These are phyloP conservation scores for Fukomys damarensis DNA, from an alignment of 2,113 vertebrate genomes.

Conservation along the genomic window DNA sequence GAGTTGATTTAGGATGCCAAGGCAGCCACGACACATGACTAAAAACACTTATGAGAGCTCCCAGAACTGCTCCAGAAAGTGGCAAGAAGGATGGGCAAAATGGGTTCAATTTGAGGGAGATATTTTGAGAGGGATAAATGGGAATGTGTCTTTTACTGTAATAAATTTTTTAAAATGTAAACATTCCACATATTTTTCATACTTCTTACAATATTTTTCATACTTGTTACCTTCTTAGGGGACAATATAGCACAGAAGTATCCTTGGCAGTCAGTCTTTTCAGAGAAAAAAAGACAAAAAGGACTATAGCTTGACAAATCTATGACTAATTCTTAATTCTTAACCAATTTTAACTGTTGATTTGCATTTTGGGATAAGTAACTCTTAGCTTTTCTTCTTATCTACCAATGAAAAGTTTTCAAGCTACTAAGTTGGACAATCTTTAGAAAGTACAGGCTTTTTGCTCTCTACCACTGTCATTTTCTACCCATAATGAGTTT, in stretches of 20 bases:
- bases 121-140: background rate
- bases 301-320: background rate
- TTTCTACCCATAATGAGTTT: background rate
- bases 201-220: background rate
- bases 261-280: background rate
- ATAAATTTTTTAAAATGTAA: background rate
- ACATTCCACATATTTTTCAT: background rate
- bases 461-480: background rate
- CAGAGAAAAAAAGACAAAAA: background rate
- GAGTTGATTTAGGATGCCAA: background rate
- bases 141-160: background rate
- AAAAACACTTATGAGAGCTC: background rate
- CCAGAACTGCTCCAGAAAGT: background rate
- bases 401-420: background rate
- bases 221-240: background rate
- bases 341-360: background rate
- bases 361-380: conserved; percentile 1
- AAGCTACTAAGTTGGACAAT: background rate
- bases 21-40: background rate
- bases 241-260: conserved; percentile 9
- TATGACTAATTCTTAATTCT: background rate
- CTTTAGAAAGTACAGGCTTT: background rate
- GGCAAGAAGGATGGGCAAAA: background rate
- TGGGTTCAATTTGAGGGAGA: background rate
- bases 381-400: background rate